Percentiles rank a stretch among this genome's conserved stretches.
These are phyloP conservation scores for Campoletis raptor DNA, from an alignment of 2,888 invertebrate species.

Conservation along the genomic window DNA sequence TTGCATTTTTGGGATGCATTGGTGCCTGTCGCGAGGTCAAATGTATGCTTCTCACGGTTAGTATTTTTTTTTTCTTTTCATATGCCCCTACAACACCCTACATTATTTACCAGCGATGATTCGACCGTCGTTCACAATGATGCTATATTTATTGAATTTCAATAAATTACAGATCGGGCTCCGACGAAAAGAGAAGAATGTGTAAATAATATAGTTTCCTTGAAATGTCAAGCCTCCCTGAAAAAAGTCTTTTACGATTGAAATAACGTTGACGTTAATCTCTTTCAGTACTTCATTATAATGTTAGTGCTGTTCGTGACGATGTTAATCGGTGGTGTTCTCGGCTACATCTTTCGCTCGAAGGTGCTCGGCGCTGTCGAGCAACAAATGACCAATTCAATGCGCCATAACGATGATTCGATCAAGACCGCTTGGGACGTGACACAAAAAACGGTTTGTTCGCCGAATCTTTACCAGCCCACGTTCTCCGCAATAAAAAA, in stretches of 20 bases:
- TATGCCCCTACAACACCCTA: not conserved
- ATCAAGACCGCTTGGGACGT: slow-evolving; percentile 95
- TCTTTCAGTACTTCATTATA: slow-evolving; percentile 93
- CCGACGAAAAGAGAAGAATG: no score
- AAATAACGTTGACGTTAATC: not conserved
- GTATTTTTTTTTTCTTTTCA: slow-evolving; percentile 76
- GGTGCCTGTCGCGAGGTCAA: slow-evolving; percentile 98
- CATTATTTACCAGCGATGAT: not conserved
- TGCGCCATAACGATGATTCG: slow-evolving; percentile 90
- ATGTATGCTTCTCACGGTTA: slow-evolving; percentile 96
- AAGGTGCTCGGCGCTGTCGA: slow-evolving; percentile 92
- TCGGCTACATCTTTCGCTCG: slow-evolving; percentile 95
- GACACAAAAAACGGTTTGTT: slow-evolving; percentile 89
- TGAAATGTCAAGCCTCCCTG: no score
- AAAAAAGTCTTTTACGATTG: not conserved
- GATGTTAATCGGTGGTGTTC: slow-evolving; percentile 95
- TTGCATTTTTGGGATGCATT: slow-evolving; percentile 96
- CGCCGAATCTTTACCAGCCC: not conserved
- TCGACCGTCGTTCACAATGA: no score
- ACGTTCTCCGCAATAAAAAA: no score
- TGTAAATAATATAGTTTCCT: no score
- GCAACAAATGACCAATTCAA: slow-evolving; percentile 91
- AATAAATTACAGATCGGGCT: no score
- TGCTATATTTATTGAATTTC: no score
- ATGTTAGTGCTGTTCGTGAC: slow-evolving; percentile 95